These are phyloP conservation scores for Ranitomeya imitator DNA, from an alignment of 2,113 vertebrate genomes.

Conservation along the genomic window DNA sequence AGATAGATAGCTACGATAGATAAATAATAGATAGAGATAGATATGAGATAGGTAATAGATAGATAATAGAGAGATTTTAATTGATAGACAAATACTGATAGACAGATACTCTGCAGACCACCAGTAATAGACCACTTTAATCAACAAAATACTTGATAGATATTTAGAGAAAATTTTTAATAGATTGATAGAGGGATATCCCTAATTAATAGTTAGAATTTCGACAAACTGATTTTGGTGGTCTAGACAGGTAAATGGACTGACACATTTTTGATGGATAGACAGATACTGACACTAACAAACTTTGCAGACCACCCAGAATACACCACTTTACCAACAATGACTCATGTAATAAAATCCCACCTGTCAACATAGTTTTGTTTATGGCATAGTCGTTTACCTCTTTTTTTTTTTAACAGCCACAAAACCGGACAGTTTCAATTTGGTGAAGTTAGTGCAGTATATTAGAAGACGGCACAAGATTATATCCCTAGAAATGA, in stretches of 20 bases:
- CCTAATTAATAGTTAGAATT: no score
- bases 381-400: neutral
- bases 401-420: neutral
- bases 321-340: neutral
- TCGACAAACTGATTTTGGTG: no score
- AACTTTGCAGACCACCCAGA: neutral
- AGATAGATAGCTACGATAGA: no score
- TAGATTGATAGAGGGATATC: no score
- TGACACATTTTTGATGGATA: neutral
- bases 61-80: no score
- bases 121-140: no score
- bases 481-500: neutral
- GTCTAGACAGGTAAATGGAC: neutral
- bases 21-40: no score
- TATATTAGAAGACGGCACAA: neutral
- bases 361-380: slow-evolving; percentile 6
- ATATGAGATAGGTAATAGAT: no score
- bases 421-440: neutral
- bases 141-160: no score
- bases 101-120: no score
- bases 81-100: no score
- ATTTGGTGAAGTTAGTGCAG: neutral
- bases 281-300: neutral
- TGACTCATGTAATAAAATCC: neutral
- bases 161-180: no score